Base-by-base conservation (phyloP, 2,888 invertebrate genomes). In the Diadegma fenestrale region DNA sequence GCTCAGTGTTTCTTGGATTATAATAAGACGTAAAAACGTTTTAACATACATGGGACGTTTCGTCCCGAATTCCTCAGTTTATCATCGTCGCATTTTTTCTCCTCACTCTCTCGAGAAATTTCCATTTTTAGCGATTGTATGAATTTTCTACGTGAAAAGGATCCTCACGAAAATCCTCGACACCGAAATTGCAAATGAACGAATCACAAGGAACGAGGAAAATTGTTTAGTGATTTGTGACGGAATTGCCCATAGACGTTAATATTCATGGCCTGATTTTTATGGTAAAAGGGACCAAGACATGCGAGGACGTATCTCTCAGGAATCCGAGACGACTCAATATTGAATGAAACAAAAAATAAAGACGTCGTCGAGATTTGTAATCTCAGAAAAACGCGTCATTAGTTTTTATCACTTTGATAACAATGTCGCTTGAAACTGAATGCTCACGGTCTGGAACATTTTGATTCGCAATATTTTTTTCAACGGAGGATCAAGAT, bases 1-100 rank as follows among this genome's bases (percentile, higher is more conserved):
- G 12, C 63, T 54, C 77, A 2, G 43, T 54, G 63, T 63, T 75
- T 75, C 63, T 63, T 33, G 61, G 45, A 45, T 63, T 63, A 63
- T 45, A 17, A 45, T 45, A 26, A 41, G 63, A 63, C 22, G 75
- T 63, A 10, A 54, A 30, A 30, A 30, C 30, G 30, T 30, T 4
- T 4, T 4, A n/a, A 45, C 58, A 17, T 61, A 5, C 1, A 45
- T 45, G 58, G 4, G 58, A 26, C 26, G 14, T 58, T 58, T 1
- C 12, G 12, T 54, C 19, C 12, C 10, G 8, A 8, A 19, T 54
- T 19, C n/a, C 7, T 8, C 0, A 19, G 7, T 51, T 7, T 8
- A 19, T 19, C 19, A 19, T 2, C 8, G 7, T 19, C 0, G 8
- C 19, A 7, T 19, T 51, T 51, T 51, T n/a, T 51, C 7, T 37